phyloP scores from a whole-genome alignment of 2,888 invertebrate genomes.

The Balanococcus diminutus region DNA sequence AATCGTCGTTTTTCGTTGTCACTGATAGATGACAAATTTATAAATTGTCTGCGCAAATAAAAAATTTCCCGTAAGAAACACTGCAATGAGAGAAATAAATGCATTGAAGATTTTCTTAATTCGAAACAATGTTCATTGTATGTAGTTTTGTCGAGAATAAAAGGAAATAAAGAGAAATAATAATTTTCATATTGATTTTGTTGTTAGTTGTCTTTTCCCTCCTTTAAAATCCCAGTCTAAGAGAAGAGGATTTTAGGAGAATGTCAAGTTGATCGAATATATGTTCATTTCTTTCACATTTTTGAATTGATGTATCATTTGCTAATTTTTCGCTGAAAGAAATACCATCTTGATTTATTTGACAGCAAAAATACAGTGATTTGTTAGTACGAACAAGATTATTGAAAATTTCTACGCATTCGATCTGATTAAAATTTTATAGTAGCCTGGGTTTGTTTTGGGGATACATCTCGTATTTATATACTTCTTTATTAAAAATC shows the following conservation, averaged over 20 bases:
- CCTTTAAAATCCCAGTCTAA: too few relatives aligned
- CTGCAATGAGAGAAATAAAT: not conserved
- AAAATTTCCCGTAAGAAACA: not conserved
- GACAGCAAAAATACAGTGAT: not conserved
- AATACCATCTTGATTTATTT: not conserved
- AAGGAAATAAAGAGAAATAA: too few relatives aligned
- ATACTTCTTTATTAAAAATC: not conserved
- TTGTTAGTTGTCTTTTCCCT: too few relatives aligned
- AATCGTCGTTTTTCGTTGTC: not conserved
- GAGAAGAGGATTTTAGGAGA: too few relatives aligned
- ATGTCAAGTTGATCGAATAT: too few relatives aligned
- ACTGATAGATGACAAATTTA: not conserved
- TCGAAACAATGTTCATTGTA: not conserved
- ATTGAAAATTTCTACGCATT: not conserved
- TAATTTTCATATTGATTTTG: too few relatives aligned
- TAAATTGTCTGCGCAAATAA: not conserved
- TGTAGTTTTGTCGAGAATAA: too few relatives aligned
- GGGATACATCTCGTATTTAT: not conserved
- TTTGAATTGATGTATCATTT: not conserved
- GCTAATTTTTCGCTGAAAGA: not conserved
- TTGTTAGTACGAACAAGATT: not conserved
- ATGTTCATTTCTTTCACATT: too few relatives aligned
- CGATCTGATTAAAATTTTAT: conserved; percentile 1
- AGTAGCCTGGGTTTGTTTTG: too few relatives aligned
- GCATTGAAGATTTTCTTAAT: not conserved